Base-by-base conservation (phyloP, 2,113 vertebrate genomes). In the Podarcis muralis region DNA sequence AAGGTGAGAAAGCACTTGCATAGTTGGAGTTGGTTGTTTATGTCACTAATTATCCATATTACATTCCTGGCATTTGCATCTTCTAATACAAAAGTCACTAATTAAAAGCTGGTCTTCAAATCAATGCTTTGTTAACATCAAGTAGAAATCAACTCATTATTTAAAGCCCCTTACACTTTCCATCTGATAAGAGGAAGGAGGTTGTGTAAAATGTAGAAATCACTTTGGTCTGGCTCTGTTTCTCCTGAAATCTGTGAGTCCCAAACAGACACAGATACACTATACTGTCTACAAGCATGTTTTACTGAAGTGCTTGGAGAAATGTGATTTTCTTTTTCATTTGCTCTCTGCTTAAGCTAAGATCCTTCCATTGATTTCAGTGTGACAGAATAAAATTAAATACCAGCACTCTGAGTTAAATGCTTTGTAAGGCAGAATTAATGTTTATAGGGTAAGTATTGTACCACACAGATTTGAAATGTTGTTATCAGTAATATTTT, bases 1-100 rank as follows among this genome's bases (percentile, higher is more conserved):
- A 93, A 96, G 95, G 16, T 37, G 43, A 78, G 11, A 78, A 95
- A 96, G 93, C 94, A 95, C 93, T 94, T 95, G 95, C 95, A 92
- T 90, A 89, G 96, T 93, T 92, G 91, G 91, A 88, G 0, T 0
- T 4, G 1, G 87, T 93, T 92, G 27, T 89, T 93, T 87, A 48
- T 93, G 90, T 85, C 93, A 88, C 83, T 71, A 77, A 71, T 89
- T 82, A 78, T 65, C 11, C 30, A 62, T 88, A 69, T 30, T 83
- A 78, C 68, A 2, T 30, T 40, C 43, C 69, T 40, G 22, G 15
- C 37, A 90, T 62, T 57, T 71, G 5, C 12, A 59, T 16, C 4
- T n/a, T 85, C 9, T 53, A 53, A 53, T 53, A 53, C 12, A 53
- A 53, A 53, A 11, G 48, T 53, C 48, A 53, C 48, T 3, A 15